phyloP scores from a whole-genome alignment of 2,797 vertebrate species.

The Molossus molossus region DNA sequence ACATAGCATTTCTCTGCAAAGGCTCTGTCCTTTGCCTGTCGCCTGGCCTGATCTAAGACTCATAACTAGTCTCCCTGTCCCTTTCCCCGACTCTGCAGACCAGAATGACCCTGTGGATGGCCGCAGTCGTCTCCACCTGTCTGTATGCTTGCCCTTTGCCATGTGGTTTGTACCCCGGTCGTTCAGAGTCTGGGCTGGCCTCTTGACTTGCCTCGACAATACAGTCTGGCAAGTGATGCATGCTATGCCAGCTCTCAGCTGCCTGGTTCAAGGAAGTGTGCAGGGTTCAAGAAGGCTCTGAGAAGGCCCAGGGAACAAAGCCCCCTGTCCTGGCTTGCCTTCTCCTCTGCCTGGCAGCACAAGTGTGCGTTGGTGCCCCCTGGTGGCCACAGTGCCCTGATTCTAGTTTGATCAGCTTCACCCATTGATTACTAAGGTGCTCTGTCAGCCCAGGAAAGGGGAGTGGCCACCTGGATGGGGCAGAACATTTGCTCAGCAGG shows the following conservation, averaged over 20 bases:
- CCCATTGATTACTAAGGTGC: background rate
- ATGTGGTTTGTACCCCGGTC: background rate
- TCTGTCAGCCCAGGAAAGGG: background rate
- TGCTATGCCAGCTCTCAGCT: background rate
- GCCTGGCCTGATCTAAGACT: background rate
- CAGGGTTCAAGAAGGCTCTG: background rate
- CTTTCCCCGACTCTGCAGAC: background rate
- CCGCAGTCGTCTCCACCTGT: background rate
- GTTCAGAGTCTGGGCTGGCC: background rate
- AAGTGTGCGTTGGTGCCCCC: background rate
- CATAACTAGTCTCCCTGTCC: background rate
- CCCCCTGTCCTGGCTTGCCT: background rate
- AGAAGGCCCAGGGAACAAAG: background rate
- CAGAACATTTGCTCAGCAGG: background rate
- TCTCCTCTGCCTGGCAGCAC: background rate
- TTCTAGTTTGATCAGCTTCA: background rate
- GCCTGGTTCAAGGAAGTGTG: background rate
- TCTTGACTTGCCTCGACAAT: background rate
- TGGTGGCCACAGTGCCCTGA: background rate
- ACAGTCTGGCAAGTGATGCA: no score
- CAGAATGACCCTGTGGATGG: background rate
- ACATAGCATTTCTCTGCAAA: background rate
- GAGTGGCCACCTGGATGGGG: background rate
- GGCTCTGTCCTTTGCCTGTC: background rate
- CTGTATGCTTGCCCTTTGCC: background rate